A percentile compares a stretch with the other conserved stretches of the same genome.
These are phyloP conservation scores for Diadophis punctatus DNA, from an alignment of 2,113 vertebrate species.

Conservation along the genomic window DNA sequence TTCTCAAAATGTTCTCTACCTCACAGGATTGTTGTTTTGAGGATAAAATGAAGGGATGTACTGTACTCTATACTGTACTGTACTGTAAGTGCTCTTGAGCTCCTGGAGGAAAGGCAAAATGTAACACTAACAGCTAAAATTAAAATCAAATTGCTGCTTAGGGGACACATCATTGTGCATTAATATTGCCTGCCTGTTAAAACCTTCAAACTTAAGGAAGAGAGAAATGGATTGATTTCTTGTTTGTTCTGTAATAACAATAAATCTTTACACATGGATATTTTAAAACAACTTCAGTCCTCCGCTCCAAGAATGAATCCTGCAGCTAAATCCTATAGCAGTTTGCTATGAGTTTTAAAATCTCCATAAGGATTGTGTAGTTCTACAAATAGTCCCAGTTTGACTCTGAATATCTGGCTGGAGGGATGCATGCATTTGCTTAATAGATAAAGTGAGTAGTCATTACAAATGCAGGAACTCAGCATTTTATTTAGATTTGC, in stretches of 20 bases:
- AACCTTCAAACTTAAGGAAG: not conserved
- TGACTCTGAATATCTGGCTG: slow-evolving; percentile 8
- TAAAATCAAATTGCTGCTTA: not conserved
- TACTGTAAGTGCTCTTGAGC: not conserved
- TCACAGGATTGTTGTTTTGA: not conserved
- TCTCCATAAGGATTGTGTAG: not conserved
- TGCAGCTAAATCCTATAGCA: slow-evolving; percentile 13
- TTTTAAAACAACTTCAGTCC: not conserved
- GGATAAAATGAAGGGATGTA: not conserved
- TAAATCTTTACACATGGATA: not conserved
- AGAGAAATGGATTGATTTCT: not conserved
- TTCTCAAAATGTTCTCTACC: not conserved
- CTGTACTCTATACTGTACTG: not conserved
- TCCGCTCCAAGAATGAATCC: not conserved
- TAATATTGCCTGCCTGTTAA: not conserved
- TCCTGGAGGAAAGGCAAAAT: not conserved
- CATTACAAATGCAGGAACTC: slow-evolving; percentile 52
- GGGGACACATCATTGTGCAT: not conserved
- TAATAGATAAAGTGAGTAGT: slow-evolving; percentile 49
- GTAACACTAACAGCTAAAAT: not conserved
- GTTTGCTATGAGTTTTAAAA: not conserved
- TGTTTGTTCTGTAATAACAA: not conserved
- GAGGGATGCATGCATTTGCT: slow-evolving; percentile 32
- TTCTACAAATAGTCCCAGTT: slow-evolving; percentile 3
- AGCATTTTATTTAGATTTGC: slow-evolving; percentile 55